Base-by-base conservation (phyloP, 2,113 vertebrate species). In the Thomomys bottae region DNA sequence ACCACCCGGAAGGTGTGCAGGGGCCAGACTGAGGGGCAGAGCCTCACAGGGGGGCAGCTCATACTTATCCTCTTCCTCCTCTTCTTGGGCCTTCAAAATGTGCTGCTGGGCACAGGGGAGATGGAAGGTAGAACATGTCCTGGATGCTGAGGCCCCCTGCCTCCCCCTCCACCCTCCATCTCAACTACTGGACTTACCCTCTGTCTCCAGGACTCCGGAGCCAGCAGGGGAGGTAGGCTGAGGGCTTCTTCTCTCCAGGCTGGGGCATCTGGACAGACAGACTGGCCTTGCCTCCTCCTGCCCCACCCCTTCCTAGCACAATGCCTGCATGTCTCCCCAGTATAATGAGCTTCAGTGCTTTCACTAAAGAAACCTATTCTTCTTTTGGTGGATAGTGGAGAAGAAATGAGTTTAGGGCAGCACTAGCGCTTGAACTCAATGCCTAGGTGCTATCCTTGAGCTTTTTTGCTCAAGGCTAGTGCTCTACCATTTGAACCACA, bases 141-240 rank as follows among this genome's bases (percentile, higher is more conserved):
- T 98, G 97, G 20, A 98, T 98, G 4, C 98, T 0, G 97, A 97
- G 15, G 97, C 97, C 11, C 0, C 0, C 66, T 26, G 28, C 61
- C 49, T 40, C 30, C 12, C 57, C 30, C n/a, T 6, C 30, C 34
- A 1, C 0, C 40, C n/a, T 26, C 34, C 98, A 94, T 97, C 45
- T 71, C 72, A 54, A 80, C 34, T 40, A 11, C 59, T 38, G 36
- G 6, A 97, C 95, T 98, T 98, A 95, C 97, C 97, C 32, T 98
- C 96, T 95, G 98, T 98, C 80, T 98, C 97, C 88, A 98, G 78
- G 72, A 97, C 98, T 91, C 95, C 79, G 38, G 57, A 32, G 30
- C 40, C 34, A 83, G 6, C 87, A 28, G 64, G 63, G 76, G 40
- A 87, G 76, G 32, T 12, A 72, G 11, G 6, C 21, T 12, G 54